Conservation (phyloP, 37 sponge, comb jelly and placozoan species). For the Petrosia ficiformis region DNA sequence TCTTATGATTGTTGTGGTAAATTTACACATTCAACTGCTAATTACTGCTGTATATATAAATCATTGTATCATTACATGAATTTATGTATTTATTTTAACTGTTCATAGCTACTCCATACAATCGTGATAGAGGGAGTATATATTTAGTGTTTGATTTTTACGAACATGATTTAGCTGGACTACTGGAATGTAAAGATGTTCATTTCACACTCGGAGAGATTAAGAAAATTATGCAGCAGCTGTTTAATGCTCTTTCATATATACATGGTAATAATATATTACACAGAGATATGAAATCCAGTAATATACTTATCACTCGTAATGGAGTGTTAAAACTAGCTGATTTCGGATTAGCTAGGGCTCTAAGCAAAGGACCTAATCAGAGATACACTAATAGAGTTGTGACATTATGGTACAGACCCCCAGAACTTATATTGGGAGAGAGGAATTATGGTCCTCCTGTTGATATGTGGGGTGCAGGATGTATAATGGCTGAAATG, state of each 20-base stretch:
- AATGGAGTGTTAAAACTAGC: slow-evolving; percentile 85
- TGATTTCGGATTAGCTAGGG: slow-evolving; percentile 96
- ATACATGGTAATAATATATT: slow-evolving; percentile 91
- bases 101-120: slow-evolving; percentile 78
- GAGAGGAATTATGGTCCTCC: slow-evolving; percentile 92
- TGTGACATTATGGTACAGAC: slow-evolving; percentile 98
- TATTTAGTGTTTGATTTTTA: slow-evolving; percentile 97
- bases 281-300: slow-evolving; percentile 98
- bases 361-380: slow-evolving; percentile 39
- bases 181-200: slow-evolving; percentile 83
- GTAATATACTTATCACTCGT: slow-evolving; percentile 91
- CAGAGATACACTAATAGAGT: slow-evolving; percentile 93
- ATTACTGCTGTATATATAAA: too few relatives aligned
- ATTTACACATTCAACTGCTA: too few relatives aligned
- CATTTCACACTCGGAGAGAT: slow-evolving; percentile 86
- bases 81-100: too few relatives aligned
- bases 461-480: slow-evolving; percentile 99
- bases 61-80: too few relatives aligned
- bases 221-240: slow-evolving; percentile 87
- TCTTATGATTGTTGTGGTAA: too few relatives aligned
- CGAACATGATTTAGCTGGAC: slow-evolving; percentile 97
- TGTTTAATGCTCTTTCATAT: slow-evolving; percentile 87
- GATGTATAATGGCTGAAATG: slow-evolving; percentile 99
- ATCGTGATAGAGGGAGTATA: slow-evolving; percentile 85
- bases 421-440: slow-evolving; percentile 94